Evolutionary conservation across 2,797 vertebrate species (phyloP).

Genomic region (Falco berigora): DNA sequence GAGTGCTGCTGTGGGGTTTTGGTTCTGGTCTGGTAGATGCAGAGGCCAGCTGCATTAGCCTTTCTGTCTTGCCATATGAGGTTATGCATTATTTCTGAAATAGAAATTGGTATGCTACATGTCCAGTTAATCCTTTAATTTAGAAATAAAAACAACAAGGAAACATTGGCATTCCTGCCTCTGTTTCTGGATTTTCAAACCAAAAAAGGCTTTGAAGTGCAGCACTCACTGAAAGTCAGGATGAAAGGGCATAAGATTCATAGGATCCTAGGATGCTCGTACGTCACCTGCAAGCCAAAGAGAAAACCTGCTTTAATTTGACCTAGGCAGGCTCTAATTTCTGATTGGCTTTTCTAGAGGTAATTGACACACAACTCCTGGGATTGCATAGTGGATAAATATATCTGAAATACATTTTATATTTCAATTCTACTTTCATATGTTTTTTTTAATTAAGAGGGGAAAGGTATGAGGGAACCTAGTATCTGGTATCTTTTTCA

Average conservation of each 20-base stretch:
- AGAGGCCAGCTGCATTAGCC: not conserved
- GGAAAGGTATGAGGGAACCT: not conserved
- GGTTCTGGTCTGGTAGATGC: not conserved
- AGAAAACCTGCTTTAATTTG: constrained; percentile 1
- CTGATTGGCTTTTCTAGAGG: not conserved
- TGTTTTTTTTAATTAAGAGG: not conserved
- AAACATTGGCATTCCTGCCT: not conserved
- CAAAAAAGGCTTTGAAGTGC: not conserved
- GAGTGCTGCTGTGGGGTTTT: not conserved
- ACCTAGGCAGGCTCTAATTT: not conserved
- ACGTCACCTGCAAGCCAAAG: not conserved
- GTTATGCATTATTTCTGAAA: not conserved
- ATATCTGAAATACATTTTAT: not conserved
- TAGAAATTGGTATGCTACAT: not conserved
- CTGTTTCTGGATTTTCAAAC: not conserved
- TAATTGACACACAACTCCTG: not conserved
- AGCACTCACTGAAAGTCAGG: not conserved
- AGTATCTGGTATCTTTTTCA: not conserved
- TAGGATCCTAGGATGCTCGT: not conserved
- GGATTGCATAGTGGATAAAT: not conserved
- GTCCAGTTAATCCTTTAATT: not conserved
- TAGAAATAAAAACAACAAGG: not conserved
- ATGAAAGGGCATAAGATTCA: not conserved
- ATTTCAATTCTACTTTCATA: not conserved
- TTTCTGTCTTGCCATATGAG: accelerated